Evolutionary conservation across 1,140 invertebrate genomes (phyloP), one percentile per base, ranked within the genome.

Genomic region (Gryon sp.): DNA sequence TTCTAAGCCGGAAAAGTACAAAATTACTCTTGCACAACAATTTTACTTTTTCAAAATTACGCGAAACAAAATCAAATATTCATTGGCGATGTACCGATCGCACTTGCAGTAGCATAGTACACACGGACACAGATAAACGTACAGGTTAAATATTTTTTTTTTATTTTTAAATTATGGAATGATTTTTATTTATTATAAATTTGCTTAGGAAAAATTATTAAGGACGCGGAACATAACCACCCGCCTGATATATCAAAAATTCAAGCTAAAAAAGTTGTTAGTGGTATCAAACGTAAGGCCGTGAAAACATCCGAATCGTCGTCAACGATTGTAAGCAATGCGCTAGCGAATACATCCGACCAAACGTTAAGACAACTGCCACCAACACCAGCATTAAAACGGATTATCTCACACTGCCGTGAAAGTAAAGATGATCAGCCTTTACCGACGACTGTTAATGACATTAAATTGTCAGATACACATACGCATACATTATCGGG

Each of bases 11-110:
- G 12, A 48, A 32, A 48, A 48, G 19, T 32, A 4, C 8, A 15
- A 53, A 53, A 22, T 11, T 53, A 1, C 14, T 53, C 1, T 14
- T 36, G 18, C 48, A 53, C 12, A 38, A 36, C 24, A 22, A 32
- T 20, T 53, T n/a, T 15, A 19, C n/a, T 20, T 53, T 53, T 15
- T 38, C 18, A 2, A 53, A 53, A 53, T 22, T 38, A 6, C 16
- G 48, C 20, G 1, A 12, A 15, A 53, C 46, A n/a, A 22, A 36
- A 22, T 14, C 1, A 7, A 53, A 38, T 1, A 19, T 53, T 6
- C 30, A 38, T 53, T 53, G 48, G 48, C 11, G 30, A 53, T 53
- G 30, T 11, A 50, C 28, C 5, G 28, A 34, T 24, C 11, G 48
- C 22, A 38, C 18, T 22, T 53, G 30, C 5, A 7, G 18, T 4